Evolutionary conservation across 2,888 invertebrate genomes (phyloP), one percentile per base, ranked within the genome.

Genomic region (Dione juno): DNA sequence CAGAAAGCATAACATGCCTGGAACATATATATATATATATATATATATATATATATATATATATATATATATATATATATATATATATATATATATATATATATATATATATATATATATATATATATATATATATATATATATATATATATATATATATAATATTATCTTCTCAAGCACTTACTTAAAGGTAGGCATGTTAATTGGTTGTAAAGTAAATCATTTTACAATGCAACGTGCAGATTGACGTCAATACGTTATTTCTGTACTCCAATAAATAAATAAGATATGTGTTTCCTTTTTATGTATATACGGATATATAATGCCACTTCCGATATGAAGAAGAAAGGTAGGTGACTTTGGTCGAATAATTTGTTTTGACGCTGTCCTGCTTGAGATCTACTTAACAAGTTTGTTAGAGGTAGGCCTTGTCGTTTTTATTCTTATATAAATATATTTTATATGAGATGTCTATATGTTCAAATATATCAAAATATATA

Each of bases 91-190:
- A n/a, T n/a, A n/a, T n/a, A n/a, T n/a, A n/a, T n/a, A n/a, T n/a
- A n/a, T n/a, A n/a, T n/a, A n/a, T n/a, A n/a, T n/a, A n/a, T n/a
- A n/a, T n/a, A n/a, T n/a, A n/a, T n/a, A n/a, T n/a, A n/a, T n/a
- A n/a, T n/a, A n/a, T n/a, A n/a, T n/a, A n/a, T n/a, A n/a, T n/a
- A n/a, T n/a, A n/a, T n/a, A n/a, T n/a, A n/a, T n/a, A n/a, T n/a
- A n/a, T n/a, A n/a, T n/a, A n/a, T n/a, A n/a, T n/a, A n/a, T n/a
- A 37, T 54, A 54, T 37, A 54, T 54, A 54, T 54, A 54, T 54
- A 16, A 35, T 10, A 37, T 54, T 54, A 54, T 54, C n/a, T n/a
- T 37, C 37, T 37, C n/a, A 11, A n/a, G 45, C n/a, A 35, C 3
- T 54, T 11, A 54, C 37, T 54, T 35, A 54, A 54, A n/a, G 10